Percentiles rank a stretch among this genome's conserved stretches.
Conservation (phyloP, 2,797 vertebrate genomes). For the Liparis tanakae region DNA sequence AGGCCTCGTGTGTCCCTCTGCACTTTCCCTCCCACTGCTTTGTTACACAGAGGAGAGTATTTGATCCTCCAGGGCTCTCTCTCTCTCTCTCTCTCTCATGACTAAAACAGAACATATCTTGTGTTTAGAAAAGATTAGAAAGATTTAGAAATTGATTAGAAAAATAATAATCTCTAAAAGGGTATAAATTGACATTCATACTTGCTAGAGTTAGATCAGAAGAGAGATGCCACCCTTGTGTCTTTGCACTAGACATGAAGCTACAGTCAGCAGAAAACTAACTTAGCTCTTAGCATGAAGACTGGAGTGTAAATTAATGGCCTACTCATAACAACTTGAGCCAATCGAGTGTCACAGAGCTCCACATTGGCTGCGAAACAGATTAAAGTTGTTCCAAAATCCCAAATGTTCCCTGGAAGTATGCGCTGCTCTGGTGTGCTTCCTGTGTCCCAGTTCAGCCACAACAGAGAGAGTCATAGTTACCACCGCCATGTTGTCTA, state of each 20-base stretch:
- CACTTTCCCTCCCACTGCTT: constrained; percentile 55
- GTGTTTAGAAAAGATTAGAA: constrained; percentile 27
- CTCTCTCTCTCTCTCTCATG: constrained; percentile 16
- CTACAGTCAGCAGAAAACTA: neutral
- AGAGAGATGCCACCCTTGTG: neutral
- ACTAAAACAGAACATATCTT: constrained; percentile 35
- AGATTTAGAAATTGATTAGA: no score
- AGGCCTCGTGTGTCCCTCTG: constrained; percentile 58
- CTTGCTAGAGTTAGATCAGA: neutral
- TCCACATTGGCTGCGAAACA: constrained; percentile 42
- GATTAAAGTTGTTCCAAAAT: constrained; percentile 41
- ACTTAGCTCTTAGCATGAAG: neutral
- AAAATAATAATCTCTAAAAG: neutral
- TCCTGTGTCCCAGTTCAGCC: constrained; percentile 46
- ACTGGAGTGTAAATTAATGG: neutral
- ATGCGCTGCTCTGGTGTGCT: constrained; percentile 26
- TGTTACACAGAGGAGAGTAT: constrained; percentile 43
- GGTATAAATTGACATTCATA: neutral
- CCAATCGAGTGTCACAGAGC: constrained; percentile 22
- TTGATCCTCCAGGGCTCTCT: constrained; percentile 17
- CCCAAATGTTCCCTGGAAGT: constrained; percentile 52
- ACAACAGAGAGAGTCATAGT: constrained; percentile 33
- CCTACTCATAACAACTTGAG: constrained; percentile 11
- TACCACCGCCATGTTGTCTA: constrained; percentile 22
- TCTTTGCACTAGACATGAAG: neutral